Conservation (phyloP, 2,888 invertebrate species). For the Morinoia aosen region DNA sequence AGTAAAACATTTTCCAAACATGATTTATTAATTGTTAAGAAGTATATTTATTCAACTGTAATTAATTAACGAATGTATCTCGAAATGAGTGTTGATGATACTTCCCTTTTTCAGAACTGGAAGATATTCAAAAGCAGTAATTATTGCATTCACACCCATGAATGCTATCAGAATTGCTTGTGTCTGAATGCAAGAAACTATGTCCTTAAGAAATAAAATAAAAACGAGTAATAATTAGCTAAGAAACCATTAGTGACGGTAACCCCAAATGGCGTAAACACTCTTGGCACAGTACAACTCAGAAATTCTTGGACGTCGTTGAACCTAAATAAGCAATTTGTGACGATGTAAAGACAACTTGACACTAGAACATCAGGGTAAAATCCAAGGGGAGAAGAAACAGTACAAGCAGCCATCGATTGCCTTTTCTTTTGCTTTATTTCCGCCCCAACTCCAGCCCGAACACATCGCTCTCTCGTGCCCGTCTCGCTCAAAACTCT, state of each 20-base stretch:
- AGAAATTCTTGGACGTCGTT: background rate
- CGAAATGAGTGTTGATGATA: too few species aligned
- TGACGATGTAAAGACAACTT: background rate
- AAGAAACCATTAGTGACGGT: background rate
- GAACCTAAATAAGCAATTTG: background rate
- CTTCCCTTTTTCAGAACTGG: background rate
- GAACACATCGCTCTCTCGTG: background rate
- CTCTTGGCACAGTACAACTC: too few species aligned
- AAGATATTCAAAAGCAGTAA: background rate
- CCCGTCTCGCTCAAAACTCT: background rate
- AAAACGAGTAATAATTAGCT: background rate
- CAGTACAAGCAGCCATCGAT: background rate
- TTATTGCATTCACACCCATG: background rate
- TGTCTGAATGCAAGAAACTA: background rate
- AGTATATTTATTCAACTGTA: background rate
- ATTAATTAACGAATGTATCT: background rate
- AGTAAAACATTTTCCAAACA: background rate
- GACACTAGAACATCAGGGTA: too few species aligned
- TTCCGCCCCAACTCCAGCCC: background rate
- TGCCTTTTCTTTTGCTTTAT: background rate
- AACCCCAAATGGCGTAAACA: too few species aligned
- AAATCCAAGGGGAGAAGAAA: background rate
- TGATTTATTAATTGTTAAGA: background rate
- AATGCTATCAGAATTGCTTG: background rate
- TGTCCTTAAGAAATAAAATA: background rate